A percentile compares a stretch with the other conserved stretches of the same genome.
Conservation (phyloP, 2,113 vertebrate genomes). For the Lagopus leucura region DNA sequence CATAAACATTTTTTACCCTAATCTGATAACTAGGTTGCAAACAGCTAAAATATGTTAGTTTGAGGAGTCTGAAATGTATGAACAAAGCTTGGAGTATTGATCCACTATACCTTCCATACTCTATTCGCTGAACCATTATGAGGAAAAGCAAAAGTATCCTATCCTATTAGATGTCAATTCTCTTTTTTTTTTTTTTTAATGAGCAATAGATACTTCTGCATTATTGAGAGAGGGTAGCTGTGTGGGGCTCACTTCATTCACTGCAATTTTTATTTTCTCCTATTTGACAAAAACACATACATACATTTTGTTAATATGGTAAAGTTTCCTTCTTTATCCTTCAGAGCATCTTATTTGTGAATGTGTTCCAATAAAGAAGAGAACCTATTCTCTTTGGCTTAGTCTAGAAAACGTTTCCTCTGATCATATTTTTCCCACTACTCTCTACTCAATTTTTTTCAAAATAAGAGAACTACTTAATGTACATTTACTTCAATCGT, state of each 20-base stretch:
- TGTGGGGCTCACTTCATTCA: background rate
- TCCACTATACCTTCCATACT: background rate
- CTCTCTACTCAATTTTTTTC: background rate
- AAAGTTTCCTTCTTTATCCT: background rate
- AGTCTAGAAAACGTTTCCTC: background rate
- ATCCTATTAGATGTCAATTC: background rate
- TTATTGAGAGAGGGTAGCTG: background rate
- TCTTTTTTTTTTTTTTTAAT: background rate
- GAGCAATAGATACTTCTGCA: background rate
- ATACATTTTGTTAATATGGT: background rate
- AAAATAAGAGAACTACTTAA: constrained; percentile 2
- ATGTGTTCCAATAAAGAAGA: background rate
- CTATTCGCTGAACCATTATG: background rate
- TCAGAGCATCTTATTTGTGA: background rate
- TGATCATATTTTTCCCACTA: background rate
- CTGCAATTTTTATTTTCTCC: background rate
- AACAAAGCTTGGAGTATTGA: background rate
- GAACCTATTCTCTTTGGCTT: background rate
- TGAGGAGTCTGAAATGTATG: background rate
- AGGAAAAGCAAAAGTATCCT: background rate
- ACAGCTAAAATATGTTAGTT: background rate
- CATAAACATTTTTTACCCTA: background rate
- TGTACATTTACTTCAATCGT: background rate
- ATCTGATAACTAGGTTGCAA: background rate
- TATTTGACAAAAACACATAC: background rate